Evolutionary conservation across 2,113 vertebrate genomes (phyloP).

Genomic region (Phaethon lepturus): DNA sequence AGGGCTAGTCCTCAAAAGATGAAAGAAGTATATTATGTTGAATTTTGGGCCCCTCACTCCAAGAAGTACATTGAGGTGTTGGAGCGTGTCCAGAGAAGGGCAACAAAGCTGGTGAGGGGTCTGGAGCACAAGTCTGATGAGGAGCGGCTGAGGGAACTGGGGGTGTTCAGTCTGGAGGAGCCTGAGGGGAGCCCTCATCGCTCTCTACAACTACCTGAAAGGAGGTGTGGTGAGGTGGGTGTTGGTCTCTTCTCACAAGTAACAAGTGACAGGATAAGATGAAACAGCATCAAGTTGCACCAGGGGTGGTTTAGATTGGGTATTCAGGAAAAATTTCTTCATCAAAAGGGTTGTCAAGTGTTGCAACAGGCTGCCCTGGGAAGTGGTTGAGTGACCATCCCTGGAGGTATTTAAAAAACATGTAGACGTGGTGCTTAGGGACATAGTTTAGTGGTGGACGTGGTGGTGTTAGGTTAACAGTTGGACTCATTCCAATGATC

Average conservation of each 20-base stretch:
- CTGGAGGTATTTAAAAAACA: neutral
- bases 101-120: neutral
- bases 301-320: rapidly evolving
- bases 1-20: neutral
- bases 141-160: neutral
- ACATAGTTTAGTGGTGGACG: neutral
- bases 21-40: neutral
- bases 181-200: neutral
- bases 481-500: too few species aligned
- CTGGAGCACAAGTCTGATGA: neutral
- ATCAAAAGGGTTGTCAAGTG: rapidly evolving
- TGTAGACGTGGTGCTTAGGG: rapidly evolving
- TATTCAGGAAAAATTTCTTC: neutral
- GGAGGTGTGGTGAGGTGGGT: too few species aligned
- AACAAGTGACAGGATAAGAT: neutral
- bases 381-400: neutral
- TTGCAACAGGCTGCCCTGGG: neutral
- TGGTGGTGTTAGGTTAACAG: rapidly evolving
- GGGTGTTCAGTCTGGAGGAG: neutral
- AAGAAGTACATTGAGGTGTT: neutral
- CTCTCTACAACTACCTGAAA: neutral
- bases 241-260: neutral
- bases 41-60: rapidly evolving
- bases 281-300: neutral
- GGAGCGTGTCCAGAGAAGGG: rapidly evolving